Evolutionary conservation across 2,113 vertebrate species (phyloP).

Genomic region (Cyprinodon variegatus): DNA sequence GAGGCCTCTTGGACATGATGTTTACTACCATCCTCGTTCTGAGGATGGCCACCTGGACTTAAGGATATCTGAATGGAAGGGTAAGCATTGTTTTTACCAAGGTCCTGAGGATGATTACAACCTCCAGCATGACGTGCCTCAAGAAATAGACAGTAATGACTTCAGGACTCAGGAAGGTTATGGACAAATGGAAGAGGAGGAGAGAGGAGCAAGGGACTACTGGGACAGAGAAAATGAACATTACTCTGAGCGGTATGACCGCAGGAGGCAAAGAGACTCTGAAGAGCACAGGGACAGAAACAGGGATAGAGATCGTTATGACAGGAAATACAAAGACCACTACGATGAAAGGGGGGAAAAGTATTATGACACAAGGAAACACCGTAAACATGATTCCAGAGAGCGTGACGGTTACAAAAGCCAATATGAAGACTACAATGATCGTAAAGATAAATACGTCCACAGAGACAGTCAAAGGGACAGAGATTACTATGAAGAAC

Average conservation of each 20-base stretch:
- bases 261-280: constrained; percentile 38
- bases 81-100: constrained; percentile 78
- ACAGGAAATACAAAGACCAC: constrained; percentile 44
- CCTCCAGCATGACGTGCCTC: constrained; percentile 48
- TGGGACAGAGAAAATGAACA: constrained; percentile 49
- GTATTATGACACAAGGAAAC: constrained; percentile 47
- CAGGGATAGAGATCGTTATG: constrained; percentile 48
- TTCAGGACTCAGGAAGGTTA: constrained; percentile 58
- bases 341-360: constrained; percentile 46
- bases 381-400: constrained; percentile 36
- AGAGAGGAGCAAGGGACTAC: constrained; percentile 56
- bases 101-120: constrained; percentile 62
- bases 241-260: constrained; percentile 42
- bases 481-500: constrained; percentile 40
- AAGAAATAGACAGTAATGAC: constrained; percentile 47
- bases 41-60: constrained; percentile 74
- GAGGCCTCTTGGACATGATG: constrained; percentile 43
- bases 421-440: constrained; percentile 52
- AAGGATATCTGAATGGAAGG: constrained; percentile 72
- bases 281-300: constrained; percentile 59
- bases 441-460: constrained; percentile 27
- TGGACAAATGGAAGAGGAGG: constrained; percentile 34
- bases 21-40: constrained; percentile 77
- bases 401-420: constrained; percentile 55
- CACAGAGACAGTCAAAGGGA: constrained; percentile 52